Percentiles rank a stretch among this genome's conserved stretches.
Evolutionary conservation across 1,140 invertebrate genomes (phyloP).

Genomic region (Caenorhabditis inopinata): DNA sequence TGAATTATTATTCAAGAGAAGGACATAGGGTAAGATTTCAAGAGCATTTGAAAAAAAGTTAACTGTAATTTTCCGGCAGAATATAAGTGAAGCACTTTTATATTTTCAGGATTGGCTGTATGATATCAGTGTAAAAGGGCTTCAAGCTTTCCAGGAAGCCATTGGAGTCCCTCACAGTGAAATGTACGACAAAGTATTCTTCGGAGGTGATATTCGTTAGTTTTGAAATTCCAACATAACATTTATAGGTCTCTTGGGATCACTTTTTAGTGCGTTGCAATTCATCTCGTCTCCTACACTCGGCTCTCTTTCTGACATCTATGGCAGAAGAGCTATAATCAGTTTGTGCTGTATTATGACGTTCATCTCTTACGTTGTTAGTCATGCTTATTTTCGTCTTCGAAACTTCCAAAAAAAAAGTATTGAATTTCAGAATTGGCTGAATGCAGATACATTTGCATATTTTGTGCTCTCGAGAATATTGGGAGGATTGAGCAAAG

Average conservation of each 20-base stretch:
- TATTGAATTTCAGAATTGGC: slow-evolving; percentile 86
- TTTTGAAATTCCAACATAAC: background rate
- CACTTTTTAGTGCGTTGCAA: slow-evolving; percentile 93
- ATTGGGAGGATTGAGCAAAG: slow-evolving; percentile 90
- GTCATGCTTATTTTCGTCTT: slow-evolving; percentile 72
- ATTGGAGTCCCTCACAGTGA: slow-evolving; percentile 53
- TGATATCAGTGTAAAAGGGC: slow-evolving; percentile 46
- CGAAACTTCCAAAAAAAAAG: too few species aligned
- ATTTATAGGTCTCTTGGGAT: slow-evolving; percentile 79
- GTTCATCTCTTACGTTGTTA: slow-evolving; percentile 60
- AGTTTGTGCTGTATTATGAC: slow-evolving; percentile 78
- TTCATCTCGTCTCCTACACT: slow-evolving; percentile 90
- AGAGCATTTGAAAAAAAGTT: slow-evolving; percentile 17
- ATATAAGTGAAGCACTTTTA: background rate
- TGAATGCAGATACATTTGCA: slow-evolving; percentile 80
- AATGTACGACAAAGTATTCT: slow-evolving; percentile 61
- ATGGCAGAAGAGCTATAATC: slow-evolving; percentile 85
- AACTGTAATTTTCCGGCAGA: background rate
- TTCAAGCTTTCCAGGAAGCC: slow-evolving; percentile 53
- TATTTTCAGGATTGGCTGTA: slow-evolving; percentile 59
- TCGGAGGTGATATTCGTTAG: slow-evolving; percentile 51
- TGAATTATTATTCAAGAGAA: slow-evolving; percentile 55
- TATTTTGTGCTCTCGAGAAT: slow-evolving; percentile 89
- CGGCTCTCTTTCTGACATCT: slow-evolving; percentile 89
- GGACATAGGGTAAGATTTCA: slow-evolving; percentile 35